phyloP scores from a whole-genome alignment of 2,113 vertebrate species.

The Cyprinodon variegatus region DNA sequence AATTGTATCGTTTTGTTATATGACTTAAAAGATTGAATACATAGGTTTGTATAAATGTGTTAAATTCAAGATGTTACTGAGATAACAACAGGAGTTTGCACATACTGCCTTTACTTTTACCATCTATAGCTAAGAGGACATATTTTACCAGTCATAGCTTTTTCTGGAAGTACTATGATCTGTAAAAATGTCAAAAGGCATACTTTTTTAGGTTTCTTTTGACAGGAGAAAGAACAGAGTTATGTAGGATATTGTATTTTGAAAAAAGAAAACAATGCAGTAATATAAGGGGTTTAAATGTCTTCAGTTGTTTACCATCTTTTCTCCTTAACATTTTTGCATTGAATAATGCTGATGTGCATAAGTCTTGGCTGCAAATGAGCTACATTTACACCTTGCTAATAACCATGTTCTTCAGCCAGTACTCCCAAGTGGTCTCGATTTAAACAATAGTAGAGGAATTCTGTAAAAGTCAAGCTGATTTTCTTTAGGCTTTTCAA shows the following conservation, averaged over 20 bases:
- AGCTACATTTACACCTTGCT: too few species aligned
- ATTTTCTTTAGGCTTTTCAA: neutral
- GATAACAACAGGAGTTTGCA: too few species aligned
- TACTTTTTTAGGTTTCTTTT: neutral
- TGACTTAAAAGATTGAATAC: neutral
- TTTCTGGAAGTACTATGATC: too few species aligned
- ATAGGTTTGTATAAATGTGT: neutral
- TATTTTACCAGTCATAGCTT: neutral
- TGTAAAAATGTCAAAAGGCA: neutral
- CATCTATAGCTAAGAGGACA: too few species aligned
- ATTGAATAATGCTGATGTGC: too few species aligned
- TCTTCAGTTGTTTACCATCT: neutral
- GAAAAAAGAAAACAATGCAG: neutral
- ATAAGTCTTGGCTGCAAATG: too few species aligned
- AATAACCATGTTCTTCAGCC: too few species aligned
- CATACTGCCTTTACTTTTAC: neutral
- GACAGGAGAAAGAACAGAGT: neutral
- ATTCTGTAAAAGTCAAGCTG: too few species aligned
- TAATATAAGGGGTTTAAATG: neutral
- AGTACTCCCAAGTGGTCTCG: too few species aligned
- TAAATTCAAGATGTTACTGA: too few species aligned
- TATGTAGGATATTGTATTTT: neutral
- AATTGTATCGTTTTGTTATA: neutral
- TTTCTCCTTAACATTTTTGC: neutral
- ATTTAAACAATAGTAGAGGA: too few species aligned